These are phyloP conservation scores for Ferrisia virgata DNA, from an alignment of 2,888 invertebrate species.

Conservation along the genomic window DNA sequence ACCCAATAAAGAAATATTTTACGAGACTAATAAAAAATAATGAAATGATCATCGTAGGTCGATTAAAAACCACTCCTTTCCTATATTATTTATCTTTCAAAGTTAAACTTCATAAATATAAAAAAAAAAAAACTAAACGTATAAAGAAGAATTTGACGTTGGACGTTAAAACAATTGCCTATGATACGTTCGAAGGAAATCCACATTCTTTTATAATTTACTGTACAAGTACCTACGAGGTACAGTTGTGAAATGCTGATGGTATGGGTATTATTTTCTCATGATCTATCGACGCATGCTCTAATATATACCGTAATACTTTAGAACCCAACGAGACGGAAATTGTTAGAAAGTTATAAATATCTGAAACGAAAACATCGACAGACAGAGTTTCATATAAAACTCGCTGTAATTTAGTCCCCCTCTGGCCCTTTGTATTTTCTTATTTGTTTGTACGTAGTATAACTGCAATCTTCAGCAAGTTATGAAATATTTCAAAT, in stretches of 20 bases:
- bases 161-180: slow-evolving; percentile 21
- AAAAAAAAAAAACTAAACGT: background rate
- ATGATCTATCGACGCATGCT: background rate
- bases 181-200: slow-evolving; percentile 24
- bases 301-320: background rate
- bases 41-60: background rate
- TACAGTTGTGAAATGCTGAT: background rate
- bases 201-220: slow-evolving; percentile 25
- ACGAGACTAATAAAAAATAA: background rate
- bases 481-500: background rate
- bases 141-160: background rate
- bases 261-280: background rate
- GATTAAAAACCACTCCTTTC: background rate
- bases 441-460: background rate
- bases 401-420: background rate
- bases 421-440: background rate
- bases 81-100: background rate
- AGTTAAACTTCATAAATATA: background rate
- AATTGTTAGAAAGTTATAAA: background rate
- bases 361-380: background rate
- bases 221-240: background rate
- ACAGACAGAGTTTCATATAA: background rate
- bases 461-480: background rate
- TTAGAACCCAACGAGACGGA: background rate
- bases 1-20: no score